These are phyloP conservation scores for Megathymus violae DNA, from an alignment of 1,140 invertebrate species.

Conservation along the genomic window DNA sequence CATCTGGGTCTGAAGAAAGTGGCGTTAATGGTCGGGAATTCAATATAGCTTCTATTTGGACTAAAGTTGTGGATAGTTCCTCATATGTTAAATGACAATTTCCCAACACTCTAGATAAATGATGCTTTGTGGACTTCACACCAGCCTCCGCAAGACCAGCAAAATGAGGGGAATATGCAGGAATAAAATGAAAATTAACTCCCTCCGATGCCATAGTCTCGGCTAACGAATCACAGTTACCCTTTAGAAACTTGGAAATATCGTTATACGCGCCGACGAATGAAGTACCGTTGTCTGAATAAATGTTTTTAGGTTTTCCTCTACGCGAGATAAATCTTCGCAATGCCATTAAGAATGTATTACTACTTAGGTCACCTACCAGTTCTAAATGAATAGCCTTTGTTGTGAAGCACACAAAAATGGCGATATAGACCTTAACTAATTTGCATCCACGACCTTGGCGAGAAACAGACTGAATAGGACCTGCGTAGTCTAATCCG, in stretches of 20 bases:
- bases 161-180: conserved; percentile 41
- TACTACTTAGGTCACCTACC: conserved; percentile 36
- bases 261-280: conserved; percentile 50
- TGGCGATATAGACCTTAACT: conserved; percentile 31
- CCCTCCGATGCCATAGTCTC: conserved; percentile 30
- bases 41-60: conserved; percentile 37
- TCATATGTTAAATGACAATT: conserved; percentile 38
- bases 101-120: conserved; percentile 39
- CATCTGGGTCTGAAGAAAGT: conserved; percentile 47
- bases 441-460: conserved; percentile 32
- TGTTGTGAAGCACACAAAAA: conserved; percentile 37
- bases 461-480: conserved; percentile 7
- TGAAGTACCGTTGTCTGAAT: conserved; percentile 49
- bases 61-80: conserved; percentile 31
- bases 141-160: conserved; percentile 37
- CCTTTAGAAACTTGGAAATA: conserved; percentile 31
- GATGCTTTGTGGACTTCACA: conserved; percentile 40
- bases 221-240: conserved; percentile 20
- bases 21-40: conserved; percentile 38
- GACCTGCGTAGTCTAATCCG: conserved; percentile 35
- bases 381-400: conserved; percentile 38
- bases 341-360: conserved; percentile 26
- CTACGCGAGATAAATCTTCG: conserved; percentile 37
- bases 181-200: conserved; percentile 42
- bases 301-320: conserved; percentile 48